These are phyloP conservation scores for Patiria pectinifera DNA, from an alignment of 53 echinoderm and acorn worm species.

Conservation along the genomic window DNA sequence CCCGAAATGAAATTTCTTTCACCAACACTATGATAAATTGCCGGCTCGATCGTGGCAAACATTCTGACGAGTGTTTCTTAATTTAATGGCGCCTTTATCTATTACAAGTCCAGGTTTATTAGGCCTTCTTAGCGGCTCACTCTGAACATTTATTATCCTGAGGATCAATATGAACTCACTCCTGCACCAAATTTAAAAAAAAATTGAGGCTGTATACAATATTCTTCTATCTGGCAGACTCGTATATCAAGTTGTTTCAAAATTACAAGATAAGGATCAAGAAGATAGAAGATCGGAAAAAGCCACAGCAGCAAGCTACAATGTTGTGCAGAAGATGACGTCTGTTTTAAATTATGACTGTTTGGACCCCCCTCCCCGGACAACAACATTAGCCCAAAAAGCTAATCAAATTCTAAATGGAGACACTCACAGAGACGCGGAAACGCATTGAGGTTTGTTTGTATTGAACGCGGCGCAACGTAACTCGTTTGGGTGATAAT, in stretches of 20 bases:
- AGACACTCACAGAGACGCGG: neutral
- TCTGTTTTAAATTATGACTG: slow-evolving; percentile 12
- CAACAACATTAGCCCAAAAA: neutral
- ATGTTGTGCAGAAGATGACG: neutral
- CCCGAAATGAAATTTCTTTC: neutral
- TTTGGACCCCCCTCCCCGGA: neutral
- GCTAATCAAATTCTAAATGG: neutral
- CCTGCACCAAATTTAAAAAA: no score
- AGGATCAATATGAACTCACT: neutral
- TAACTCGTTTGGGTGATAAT: slow-evolving; percentile 4
- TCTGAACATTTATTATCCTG: slow-evolving; percentile 11
- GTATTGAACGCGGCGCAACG: slow-evolving; percentile 2
- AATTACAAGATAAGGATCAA: neutral
- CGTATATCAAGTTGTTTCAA: neutral
- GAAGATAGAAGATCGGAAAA: neutral
- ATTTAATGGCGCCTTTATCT: slow-evolving; percentile 32
- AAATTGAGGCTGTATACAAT: neutral
- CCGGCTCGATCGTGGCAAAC: slow-evolving; percentile 5
- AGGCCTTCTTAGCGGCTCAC: neutral
- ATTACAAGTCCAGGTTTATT: slow-evolving; percentile 38
- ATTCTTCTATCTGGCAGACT: neutral
- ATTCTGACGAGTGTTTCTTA: slow-evolving; percentile 30
- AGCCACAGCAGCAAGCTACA: neutral
- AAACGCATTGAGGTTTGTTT: neutral
- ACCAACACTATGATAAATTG: slow-evolving; percentile 31